A percentile compares a stretch with the other conserved stretches of the same genome.
Conservation (phyloP, 2,113 vertebrate species). For the Uria aalge region DNA sequence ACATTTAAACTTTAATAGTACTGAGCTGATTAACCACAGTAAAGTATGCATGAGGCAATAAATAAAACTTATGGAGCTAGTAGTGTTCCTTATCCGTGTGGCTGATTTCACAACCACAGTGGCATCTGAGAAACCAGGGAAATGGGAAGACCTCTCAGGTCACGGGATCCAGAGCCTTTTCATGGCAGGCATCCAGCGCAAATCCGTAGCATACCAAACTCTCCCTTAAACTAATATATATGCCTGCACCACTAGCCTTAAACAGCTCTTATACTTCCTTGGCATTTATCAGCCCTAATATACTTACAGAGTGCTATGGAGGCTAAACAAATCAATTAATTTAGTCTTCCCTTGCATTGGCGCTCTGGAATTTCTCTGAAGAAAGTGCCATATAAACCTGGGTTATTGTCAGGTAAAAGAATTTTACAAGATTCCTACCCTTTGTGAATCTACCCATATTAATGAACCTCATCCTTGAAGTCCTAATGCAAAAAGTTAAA, state of each 20-base stretch:
- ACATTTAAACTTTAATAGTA: neutral
- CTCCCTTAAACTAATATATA: neutral
- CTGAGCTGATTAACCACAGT: neutral
- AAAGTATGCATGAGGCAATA: neutral
- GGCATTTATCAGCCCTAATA: neutral
- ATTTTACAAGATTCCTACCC: neutral
- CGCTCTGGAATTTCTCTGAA: neutral
- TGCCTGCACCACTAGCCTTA: neutral
- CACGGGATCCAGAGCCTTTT: neutral
- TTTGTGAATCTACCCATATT: neutral
- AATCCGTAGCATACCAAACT: neutral
- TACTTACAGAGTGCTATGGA: rapidly evolving
- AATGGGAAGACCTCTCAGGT: neutral
- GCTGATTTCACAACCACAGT: neutral
- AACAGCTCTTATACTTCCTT: neutral
- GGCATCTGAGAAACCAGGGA: neutral
- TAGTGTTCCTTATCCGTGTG: rapidly evolving
- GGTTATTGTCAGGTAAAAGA: neutral
- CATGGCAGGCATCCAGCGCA: neutral
- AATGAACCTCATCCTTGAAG: neutral
- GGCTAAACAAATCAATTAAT: neutral
- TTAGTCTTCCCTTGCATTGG: neutral
- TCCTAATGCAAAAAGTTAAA: neutral
- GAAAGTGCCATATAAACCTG: neutral
- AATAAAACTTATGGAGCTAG: neutral